Conservation (phyloP, 2,797 vertebrate genomes). For the Decapterus maruadsi region DNA sequence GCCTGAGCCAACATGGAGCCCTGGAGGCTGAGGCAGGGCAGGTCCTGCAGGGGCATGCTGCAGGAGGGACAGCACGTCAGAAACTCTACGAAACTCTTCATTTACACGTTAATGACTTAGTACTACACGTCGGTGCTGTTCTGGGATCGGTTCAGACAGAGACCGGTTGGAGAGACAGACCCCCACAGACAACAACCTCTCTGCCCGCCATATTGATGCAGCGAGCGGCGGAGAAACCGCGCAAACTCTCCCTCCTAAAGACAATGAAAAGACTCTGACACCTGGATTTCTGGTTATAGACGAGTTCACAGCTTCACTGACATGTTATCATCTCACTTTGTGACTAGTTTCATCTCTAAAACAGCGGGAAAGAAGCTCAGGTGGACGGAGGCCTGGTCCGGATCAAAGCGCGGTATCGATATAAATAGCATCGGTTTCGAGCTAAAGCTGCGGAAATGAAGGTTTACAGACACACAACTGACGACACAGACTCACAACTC, state of each 20-base stretch:
- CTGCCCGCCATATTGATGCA: slow-evolving; percentile 71
- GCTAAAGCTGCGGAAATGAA: not conserved
- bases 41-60: slow-evolving; percentile 87
- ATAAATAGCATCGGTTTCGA: not conserved
- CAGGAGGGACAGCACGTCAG: not conserved
- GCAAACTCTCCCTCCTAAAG: slow-evolving; percentile 33
- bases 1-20: slow-evolving; percentile 83
- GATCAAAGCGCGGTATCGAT: slow-evolving; percentile 55
- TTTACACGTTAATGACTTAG: not conserved
- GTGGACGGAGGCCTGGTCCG: slow-evolving; percentile 1
- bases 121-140: not conserved
- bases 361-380: not conserved
- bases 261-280: fast-evolving
- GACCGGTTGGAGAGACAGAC: not conserved
- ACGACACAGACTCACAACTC: fast-evolving
- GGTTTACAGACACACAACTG: not conserved
- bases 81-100: not conserved
- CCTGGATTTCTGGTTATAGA: fast-evolving
- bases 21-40: slow-evolving; percentile 79
- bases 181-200: not conserved
- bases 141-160: fast-evolving
- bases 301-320: fast-evolving
- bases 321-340: fast-evolving
- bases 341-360: fast-evolving
- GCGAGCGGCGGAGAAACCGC: slow-evolving; percentile 34